Evolutionary conservation across 2,113 vertebrate genomes (phyloP).

Genomic region (Tragulus kanchil): DNA sequence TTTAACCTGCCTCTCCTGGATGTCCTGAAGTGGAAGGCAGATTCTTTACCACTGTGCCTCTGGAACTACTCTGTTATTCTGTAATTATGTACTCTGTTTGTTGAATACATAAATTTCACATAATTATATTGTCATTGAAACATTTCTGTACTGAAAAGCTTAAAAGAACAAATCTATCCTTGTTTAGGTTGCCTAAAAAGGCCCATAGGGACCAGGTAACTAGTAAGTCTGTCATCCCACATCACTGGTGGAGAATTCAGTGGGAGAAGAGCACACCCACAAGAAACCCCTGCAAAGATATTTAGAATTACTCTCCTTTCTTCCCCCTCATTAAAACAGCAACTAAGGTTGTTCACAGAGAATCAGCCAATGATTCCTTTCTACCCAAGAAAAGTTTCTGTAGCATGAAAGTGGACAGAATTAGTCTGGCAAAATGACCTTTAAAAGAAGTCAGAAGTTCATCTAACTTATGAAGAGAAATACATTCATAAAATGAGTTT

Average conservation of each 20-base stretch:
- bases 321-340: background rate
- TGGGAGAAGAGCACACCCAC: background rate
- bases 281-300: background rate
- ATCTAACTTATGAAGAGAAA: background rate
- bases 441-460: conserved; percentile 36
- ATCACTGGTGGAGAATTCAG: background rate
- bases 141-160: background rate
- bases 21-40: no score
- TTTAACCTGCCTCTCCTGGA: background rate
- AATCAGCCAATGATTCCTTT: background rate
- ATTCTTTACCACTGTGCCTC: background rate
- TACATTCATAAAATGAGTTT: background rate
- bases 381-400: background rate
- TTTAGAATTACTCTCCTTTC: background rate
- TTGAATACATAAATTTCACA: conserved; percentile 8
- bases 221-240: background rate
- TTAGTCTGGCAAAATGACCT: background rate
- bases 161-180: background rate
- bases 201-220: background rate
- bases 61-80: background rate
- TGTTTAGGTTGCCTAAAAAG: background rate
- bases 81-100: background rate
- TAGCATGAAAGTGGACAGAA: background rate
- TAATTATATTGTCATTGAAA: background rate
- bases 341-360: background rate